A percentile compares a stretch with the other conserved stretches of the same genome.
Evolutionary conservation across 2,888 invertebrate genomes (phyloP).

Genomic region (Rhamnusium bicolor): DNA sequence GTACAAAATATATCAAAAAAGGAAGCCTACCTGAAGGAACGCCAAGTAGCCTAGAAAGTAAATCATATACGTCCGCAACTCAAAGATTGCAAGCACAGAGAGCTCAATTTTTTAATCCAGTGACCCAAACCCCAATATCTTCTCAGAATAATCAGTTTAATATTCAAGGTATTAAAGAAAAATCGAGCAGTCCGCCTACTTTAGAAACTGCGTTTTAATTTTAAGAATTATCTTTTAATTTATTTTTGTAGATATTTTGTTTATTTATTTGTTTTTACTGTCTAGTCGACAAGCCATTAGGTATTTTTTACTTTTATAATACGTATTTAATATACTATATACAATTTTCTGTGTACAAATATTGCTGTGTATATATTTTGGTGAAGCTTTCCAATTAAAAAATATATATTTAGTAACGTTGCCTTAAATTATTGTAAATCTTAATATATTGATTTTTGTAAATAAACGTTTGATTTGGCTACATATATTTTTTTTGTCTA

Average conservation of each 20-base stretch:
- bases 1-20: slow-evolving; percentile 41
- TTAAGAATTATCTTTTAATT: slow-evolving; percentile 37
- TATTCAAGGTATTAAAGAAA: slow-evolving; percentile 48
- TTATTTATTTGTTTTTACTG: slow-evolving; percentile 54
- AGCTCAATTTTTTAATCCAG: slow-evolving; percentile 74
- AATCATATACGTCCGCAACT: slow-evolving; percentile 61
- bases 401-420: slow-evolving; percentile 46
- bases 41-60: slow-evolving; percentile 37
- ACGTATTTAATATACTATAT: slow-evolving; percentile 23
- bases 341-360: slow-evolving; percentile 40
- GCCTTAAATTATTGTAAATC: slow-evolving; percentile 65
- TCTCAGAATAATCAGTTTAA: slow-evolving; percentile 46
- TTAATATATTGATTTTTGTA: slow-evolving; percentile 64
- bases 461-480: slow-evolving; percentile 54
- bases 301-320: slow-evolving; percentile 50
- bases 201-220: slow-evolving; percentile 77
- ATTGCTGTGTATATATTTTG: slow-evolving; percentile 45
- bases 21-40: slow-evolving; percentile 43
- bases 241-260: slow-evolving; percentile 47
- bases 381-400: slow-evolving; percentile 38
- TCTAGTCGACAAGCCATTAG: slow-evolving; percentile 60
- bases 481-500: neutral
- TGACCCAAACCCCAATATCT: slow-evolving; percentile 29
- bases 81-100: slow-evolving; percentile 76
- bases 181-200: slow-evolving; percentile 72